Base-by-base conservation (phyloP, 2,888 invertebrate species). In the Cerceris ruficornis region DNA sequence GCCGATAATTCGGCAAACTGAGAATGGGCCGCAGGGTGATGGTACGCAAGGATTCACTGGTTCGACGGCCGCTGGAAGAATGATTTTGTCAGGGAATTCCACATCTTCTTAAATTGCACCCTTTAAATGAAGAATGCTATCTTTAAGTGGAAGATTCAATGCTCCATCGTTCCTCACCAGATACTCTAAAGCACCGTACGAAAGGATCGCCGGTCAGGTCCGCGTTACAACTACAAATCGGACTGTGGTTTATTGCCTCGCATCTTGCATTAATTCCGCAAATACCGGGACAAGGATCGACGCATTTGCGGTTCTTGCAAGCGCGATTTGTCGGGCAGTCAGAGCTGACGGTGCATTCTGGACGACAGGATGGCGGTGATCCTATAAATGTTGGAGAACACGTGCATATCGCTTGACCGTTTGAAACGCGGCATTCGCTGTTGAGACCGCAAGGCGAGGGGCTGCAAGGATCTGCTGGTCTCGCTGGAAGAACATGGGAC, bases 21-120 rank as follows among this genome's bases (percentile, higher is more conserved):
- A 96, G 91, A 97, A 95, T 4, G 96, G 96, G 65, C 97, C 97
- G 90, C 97, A 97, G 0, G 97, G 97, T 64, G 96, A 96, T 52
- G 97, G 97, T 59, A 94, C 93, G 91, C 97, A 97, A 42, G 96
- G 96, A 89, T 96, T 95, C 80, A 79, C 72, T 57, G 88, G 84
- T 39, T 77, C 68, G 1, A 73, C 0, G 7, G 67, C 28, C 46
- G 15, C 74, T 67, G 15, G 4, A 54, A 28, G 28, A 7, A 28
- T 72, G 17, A 50, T 49, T 46, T 54, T 46, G 9, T 46, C 39
- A 42, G 41, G 6, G 7, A 1, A 64, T 42, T 14, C 14, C 2
- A 7, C 4, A 8, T 39, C 13, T 6, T 49, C 6, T 4, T 41
- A 7, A 55, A 54, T 66, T 50, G 6, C 8, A 59, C 41, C 6